phyloP scores from a whole-genome alignment of 2,888 invertebrate species.

The Limnephilus lunatus region DNA sequence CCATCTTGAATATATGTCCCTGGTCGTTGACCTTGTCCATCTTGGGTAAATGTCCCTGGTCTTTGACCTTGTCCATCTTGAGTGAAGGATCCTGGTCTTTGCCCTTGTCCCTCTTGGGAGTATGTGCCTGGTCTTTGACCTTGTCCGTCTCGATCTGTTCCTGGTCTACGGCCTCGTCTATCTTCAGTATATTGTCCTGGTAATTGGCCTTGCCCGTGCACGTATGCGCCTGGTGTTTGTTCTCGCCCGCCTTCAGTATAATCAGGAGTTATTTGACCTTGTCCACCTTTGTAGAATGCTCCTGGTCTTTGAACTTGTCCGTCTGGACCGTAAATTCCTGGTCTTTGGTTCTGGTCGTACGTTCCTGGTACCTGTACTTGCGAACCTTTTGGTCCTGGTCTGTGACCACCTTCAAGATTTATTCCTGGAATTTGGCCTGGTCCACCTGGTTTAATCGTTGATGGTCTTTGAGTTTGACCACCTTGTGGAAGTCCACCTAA shows the following conservation, averaged over 20 bases:
- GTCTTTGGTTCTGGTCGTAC: background rate
- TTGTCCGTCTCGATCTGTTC: background rate
- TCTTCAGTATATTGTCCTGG: background rate
- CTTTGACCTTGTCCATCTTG: conserved; percentile 24
- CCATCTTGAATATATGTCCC: conserved; percentile 2
- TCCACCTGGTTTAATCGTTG: background rate
- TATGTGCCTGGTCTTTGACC: conserved; percentile 28
- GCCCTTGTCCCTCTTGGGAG: background rate
- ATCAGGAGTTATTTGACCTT: background rate
- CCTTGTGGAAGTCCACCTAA: background rate
- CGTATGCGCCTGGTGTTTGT: conserved; percentile 52
- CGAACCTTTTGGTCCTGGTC: conserved; percentile 2
- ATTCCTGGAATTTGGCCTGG: background rate
- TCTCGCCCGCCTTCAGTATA: background rate
- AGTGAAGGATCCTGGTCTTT: background rate
- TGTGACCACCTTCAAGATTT: background rate
- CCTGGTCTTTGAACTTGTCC: conserved; percentile 9
- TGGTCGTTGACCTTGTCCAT: conserved; percentile 48
- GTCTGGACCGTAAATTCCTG: conserved; percentile 14
- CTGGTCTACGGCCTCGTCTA: conserved; percentile 19
- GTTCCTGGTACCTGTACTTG: conserved; percentile 20
- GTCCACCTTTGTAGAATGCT: background rate
- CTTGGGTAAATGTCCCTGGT: background rate
- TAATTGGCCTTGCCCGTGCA: background rate
- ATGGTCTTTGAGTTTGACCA: background rate